Conservation (phyloP, 2,888 invertebrate species). For the Scaptomyza caliginosa region DNA sequence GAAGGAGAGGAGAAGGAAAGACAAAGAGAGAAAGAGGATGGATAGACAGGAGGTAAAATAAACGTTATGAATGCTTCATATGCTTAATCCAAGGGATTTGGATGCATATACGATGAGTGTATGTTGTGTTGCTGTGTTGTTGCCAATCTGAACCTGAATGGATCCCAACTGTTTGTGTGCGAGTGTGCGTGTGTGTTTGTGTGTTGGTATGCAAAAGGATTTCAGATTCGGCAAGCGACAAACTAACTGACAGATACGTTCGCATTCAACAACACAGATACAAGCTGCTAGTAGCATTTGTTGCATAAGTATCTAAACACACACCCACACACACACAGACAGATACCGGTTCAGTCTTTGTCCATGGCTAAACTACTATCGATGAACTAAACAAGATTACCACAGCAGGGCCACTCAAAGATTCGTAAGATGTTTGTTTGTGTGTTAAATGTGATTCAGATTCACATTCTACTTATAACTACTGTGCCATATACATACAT, state of each 20-base stretch:
- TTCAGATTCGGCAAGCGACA: slow-evolving; percentile 45
- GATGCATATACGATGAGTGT: slow-evolving; percentile 79
- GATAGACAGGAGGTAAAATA: slow-evolving; percentile 57
- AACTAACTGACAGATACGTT: slow-evolving; percentile 49
- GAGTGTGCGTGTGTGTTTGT: slow-evolving; percentile 2
- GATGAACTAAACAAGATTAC: slow-evolving; percentile 77
- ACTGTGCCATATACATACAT: too few relatives aligned
- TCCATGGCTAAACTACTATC: slow-evolving; percentile 73
- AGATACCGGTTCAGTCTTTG: slow-evolving; percentile 54
- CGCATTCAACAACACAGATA: not conserved
- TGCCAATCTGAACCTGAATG: slow-evolving; percentile 31
- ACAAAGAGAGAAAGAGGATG: not conserved
- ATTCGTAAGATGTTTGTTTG: not conserved
- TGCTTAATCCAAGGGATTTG: slow-evolving; percentile 84
- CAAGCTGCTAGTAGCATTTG: slow-evolving; percentile 15
- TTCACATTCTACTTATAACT: slow-evolving; percentile 15
- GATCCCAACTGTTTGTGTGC: slow-evolving; percentile 3
- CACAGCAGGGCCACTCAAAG: slow-evolving; percentile 39
- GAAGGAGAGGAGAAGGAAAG: not conserved
- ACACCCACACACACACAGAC: not conserved
- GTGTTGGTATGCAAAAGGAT: slow-evolving; percentile 37
- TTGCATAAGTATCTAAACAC: slow-evolving; percentile 26
- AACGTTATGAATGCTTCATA: slow-evolving; percentile 83
- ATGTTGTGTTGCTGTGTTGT: slow-evolving; percentile 14
- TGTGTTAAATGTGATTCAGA: slow-evolving; percentile 35